phyloP scores from a whole-genome alignment of 53 echinoderm and acorn worm species.

The Mesocentrotus franciscanus region DNA sequence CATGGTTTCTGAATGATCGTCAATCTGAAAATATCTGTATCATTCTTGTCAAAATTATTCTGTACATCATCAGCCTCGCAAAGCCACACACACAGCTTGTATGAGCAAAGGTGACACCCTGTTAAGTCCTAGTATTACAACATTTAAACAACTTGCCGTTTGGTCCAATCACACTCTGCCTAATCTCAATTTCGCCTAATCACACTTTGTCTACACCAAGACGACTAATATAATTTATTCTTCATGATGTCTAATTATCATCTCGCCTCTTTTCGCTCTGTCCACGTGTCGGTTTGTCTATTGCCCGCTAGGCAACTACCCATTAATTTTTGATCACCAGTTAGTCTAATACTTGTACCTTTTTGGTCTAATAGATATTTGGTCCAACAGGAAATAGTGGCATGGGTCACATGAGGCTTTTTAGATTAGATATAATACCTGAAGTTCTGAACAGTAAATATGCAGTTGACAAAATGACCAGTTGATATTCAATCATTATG shows the following conservation, averaged over 20 bases:
- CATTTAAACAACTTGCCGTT: no score
- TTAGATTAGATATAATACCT: no score
- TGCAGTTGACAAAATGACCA: no score
- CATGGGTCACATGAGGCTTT: not conserved
- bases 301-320: not conserved
- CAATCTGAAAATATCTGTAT: not conserved
- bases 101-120: not conserved
- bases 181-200: no score
- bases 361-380: not conserved
- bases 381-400: not conserved
- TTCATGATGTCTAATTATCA: no score
- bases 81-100: constrained; percentile 4
- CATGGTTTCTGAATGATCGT: not conserved
- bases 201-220: not conserved
- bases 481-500: no score
- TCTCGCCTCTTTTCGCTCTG: no score
- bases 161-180: not conserved
- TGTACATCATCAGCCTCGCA: not conserved
- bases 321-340: not conserved
- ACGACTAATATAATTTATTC: no score
- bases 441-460: no score
- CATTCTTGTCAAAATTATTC: not conserved
- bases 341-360: not conserved
- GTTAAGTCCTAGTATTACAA: not conserved
- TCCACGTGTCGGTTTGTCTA: no score